phyloP scores from a whole-genome alignment of 2,113 vertebrate genomes.

The Thomomys bottae region DNA sequence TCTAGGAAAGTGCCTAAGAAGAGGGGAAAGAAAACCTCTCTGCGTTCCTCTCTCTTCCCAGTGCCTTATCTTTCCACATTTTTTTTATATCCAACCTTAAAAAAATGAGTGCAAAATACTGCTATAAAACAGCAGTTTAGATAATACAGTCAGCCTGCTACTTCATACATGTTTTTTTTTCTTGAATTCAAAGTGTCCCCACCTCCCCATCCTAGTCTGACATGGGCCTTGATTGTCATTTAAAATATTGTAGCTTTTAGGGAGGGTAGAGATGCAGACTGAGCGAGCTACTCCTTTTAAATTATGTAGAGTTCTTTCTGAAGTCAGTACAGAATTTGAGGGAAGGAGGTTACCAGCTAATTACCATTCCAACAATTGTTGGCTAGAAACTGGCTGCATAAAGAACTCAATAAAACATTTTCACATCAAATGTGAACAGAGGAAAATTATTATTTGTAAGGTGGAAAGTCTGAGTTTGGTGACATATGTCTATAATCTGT shows the following conservation, averaged over 20 bases:
- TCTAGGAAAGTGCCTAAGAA: slow-evolving; percentile 83
- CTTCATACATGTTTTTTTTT: slow-evolving; percentile 78
- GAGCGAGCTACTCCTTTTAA: neutral
- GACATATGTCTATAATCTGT: too few species aligned
- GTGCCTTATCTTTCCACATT: slow-evolving; percentile 81
- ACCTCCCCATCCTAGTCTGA: slow-evolving; percentile 69
- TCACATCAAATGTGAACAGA: neutral
- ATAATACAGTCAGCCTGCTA: slow-evolving; percentile 81
- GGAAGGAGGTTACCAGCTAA: neutral
- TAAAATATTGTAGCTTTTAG: slow-evolving; percentile 74
- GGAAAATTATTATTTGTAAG: neutral
- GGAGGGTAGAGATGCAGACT: slow-evolving; percentile 58
- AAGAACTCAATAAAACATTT: neutral
- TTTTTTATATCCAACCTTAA: slow-evolving; percentile 73
- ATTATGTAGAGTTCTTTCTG: neutral
- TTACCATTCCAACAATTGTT: neutral
- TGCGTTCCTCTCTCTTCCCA: slow-evolving; percentile 67
- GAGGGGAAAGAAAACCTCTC: slow-evolving; percentile 76
- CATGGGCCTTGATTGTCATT: slow-evolving; percentile 74
- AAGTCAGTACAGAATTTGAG: neutral
- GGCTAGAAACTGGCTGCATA: neutral
- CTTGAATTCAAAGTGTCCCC: slow-evolving; percentile 74
- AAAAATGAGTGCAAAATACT: slow-evolving; percentile 80
- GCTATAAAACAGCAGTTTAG: slow-evolving; percentile 83
- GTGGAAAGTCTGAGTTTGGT: neutral